These are phyloP conservation scores for Drosophila willistoni DNA, from an alignment of 1,140 invertebrate genomes.

Conservation along the genomic window DNA sequence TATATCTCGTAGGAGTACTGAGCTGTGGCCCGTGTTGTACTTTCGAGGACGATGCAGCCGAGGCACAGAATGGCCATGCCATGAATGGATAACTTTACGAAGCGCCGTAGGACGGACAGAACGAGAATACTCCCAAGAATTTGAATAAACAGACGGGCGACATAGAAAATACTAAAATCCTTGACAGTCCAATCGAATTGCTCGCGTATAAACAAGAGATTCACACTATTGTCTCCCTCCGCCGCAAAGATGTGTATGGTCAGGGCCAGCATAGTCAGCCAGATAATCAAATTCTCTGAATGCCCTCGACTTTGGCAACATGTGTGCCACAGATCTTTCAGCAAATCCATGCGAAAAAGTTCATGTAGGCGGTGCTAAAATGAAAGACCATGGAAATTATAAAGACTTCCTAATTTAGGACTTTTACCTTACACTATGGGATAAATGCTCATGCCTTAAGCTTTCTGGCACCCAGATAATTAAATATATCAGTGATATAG, in stretches of 20 bases:
- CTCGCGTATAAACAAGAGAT: conserved; percentile 86
- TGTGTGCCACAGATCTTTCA: conserved; percentile 86
- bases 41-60: conserved; percentile 82
- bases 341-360: conserved; percentile 85
- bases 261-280: conserved; percentile 85
- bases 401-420: not conserved
- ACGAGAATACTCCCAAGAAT: conserved; percentile 84
- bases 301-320: conserved; percentile 86
- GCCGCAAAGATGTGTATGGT: conserved; percentile 84
- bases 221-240: conserved; percentile 84
- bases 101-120: conserved; percentile 84
- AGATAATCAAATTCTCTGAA: conserved; percentile 85
- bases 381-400: not conserved
- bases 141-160: conserved; percentile 81
- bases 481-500: conserved; percentile 64
- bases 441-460: conserved; percentile 53
- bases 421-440: conserved; percentile 8
- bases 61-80: conserved; percentile 64
- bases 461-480: conserved; percentile 75
- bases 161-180: conserved; percentile 85
- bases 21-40: conserved; percentile 85
- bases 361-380: conserved; percentile 70
- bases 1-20: conserved; percentile 87
- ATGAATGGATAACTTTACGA: conserved; percentile 59
- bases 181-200: conserved; percentile 88